These are phyloP conservation scores for Elegia similella DNA, from an alignment of 2,888 invertebrate species.

Conservation along the genomic window DNA sequence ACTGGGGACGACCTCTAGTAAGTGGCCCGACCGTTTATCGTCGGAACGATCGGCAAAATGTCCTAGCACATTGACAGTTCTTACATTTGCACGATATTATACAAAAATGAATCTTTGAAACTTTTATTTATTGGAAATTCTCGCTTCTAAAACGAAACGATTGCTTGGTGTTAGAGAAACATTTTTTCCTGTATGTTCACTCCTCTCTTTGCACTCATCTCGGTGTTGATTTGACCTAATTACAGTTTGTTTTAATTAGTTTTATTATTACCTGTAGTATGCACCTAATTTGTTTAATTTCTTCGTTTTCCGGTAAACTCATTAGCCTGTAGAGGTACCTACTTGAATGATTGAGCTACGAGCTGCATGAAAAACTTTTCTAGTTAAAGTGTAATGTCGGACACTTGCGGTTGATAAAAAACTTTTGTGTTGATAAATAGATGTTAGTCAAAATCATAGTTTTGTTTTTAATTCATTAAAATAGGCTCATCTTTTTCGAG, in stretches of 20 bases:
- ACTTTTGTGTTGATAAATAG: conserved; percentile 37
- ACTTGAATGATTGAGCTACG: conserved; percentile 61
- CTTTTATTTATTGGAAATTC: conserved; percentile 57
- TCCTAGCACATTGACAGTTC: conserved; percentile 77
- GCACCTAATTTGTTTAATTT: conserved; percentile 36
- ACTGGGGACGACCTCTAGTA: conserved; percentile 98
- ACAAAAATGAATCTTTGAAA: conserved; percentile 42
- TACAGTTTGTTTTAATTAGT: conserved; percentile 41
- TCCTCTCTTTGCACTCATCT: conserved; percentile 73
- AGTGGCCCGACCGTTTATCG: conserved; percentile 83
- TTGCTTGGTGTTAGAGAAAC: conserved; percentile 73
- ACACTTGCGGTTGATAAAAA: conserved; percentile 30
- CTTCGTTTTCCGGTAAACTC: conserved; percentile 26
- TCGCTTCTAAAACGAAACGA: conserved; percentile 69
- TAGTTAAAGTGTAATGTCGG: conserved; percentile 34
- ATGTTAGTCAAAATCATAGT: conserved; percentile 32
- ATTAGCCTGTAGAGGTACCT: conserved; percentile 70
- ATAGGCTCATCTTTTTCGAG: conserved; percentile 1
- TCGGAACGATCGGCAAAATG: conserved; percentile 66
- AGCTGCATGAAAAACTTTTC: conserved; percentile 64
- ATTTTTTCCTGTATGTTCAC: conserved; percentile 64
- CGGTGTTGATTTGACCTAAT: conserved; percentile 60
- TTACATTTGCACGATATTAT: conserved; percentile 74
- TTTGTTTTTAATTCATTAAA: conserved; percentile 27
- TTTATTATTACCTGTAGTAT: conserved; percentile 53